Evolutionary conservation across 1,140 invertebrate species (phyloP), one percentile per base, ranked within the genome.

Genomic region (Cheumatopsyche charites): DNA sequence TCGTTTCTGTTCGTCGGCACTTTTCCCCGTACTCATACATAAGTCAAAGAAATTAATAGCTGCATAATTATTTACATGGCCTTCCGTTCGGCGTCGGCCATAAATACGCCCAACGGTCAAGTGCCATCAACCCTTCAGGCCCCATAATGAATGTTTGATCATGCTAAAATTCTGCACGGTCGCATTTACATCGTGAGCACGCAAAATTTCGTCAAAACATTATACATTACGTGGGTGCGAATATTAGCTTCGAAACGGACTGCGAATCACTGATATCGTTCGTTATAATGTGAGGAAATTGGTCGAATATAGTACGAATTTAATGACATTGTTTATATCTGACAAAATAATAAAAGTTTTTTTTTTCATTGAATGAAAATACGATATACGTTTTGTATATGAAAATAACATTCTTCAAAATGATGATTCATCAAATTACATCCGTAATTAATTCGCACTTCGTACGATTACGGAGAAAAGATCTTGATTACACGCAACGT

Each of bases 111-210:
- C 6, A 17, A 52, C 15, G 47, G 47, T 52, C 47, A 52, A 52
- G 47, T 17, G 47, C 47, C 47, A 52, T 52, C 19, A 52, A 52
- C 47, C 47, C 47, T 52, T 52, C 19, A 15, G 47, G n/a, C 7
- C n/a, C 19, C 47, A 19, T 52, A 52, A 52, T 52, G 47, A 52
- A 52, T 52, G 47, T 52, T 52, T 52, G 47, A 52, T 52, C 47
- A 52, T 52, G 47, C 47, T 52, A 17, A 52, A 52, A 52, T 52
- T 52, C 47, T 52, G 47, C 47, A 52, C 47, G n/a, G 47, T 19
- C 19, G 47, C 19, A 52, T 17, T 52, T 52, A 17, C 9, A 17
- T 17, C 47, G 47, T 17, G 47, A 17, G 15, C 29, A 36, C 29
- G 29, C 47, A 52, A 52, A 52, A 52, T 52, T 17, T 52, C 47